phyloP scores from a whole-genome alignment of 2,888 invertebrate species.

The Andrena camellia region DNA sequence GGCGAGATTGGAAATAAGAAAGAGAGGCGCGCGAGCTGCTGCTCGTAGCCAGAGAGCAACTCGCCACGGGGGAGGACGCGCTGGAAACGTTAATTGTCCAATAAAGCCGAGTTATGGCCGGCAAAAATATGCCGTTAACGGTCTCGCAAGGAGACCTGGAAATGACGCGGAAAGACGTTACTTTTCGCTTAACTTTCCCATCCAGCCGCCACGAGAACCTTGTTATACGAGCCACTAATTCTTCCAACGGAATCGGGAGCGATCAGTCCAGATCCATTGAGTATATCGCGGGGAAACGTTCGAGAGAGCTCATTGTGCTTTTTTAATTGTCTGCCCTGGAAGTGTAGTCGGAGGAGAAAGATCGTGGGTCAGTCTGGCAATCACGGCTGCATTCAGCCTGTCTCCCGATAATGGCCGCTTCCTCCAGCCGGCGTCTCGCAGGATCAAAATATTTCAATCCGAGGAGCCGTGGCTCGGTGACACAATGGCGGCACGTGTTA shows the following conservation, averaged over 20 bases:
- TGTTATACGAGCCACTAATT: slow-evolving; percentile 32
- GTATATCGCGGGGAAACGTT: background rate
- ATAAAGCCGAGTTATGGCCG: slow-evolving; percentile 83
- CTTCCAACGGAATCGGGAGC: background rate
- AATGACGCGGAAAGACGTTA: slow-evolving; percentile 79
- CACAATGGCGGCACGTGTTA: slow-evolving; percentile 79
- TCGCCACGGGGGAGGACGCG: slow-evolving; percentile 59
- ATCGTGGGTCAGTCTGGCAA: slow-evolving; percentile 40
- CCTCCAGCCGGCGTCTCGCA: slow-evolving; percentile 52
- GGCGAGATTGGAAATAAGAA: slow-evolving; percentile 57
- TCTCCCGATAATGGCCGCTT: slow-evolving; percentile 48
- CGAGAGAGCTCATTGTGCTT: background rate
- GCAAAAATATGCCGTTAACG: slow-evolving; percentile 79
- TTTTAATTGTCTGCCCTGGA: slow-evolving; percentile 30
- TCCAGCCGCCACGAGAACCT: slow-evolving; percentile 25
- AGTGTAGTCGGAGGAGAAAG: background rate
- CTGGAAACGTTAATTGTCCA: slow-evolving; percentile 84
- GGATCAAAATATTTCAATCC: slow-evolving; percentile 79
- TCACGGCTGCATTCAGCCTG: slow-evolving; percentile 58
- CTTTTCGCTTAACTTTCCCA: slow-evolving; percentile 65
- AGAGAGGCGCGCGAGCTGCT: slow-evolving; percentile 32
- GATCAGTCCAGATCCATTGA: background rate
- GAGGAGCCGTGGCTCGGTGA: slow-evolving; percentile 71
- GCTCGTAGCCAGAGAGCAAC: slow-evolving; percentile 39
- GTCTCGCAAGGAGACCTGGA: slow-evolving; percentile 77